phyloP scores from a whole-genome alignment of 2,113 vertebrate genomes.

The Microcebus jonahi region DNA sequence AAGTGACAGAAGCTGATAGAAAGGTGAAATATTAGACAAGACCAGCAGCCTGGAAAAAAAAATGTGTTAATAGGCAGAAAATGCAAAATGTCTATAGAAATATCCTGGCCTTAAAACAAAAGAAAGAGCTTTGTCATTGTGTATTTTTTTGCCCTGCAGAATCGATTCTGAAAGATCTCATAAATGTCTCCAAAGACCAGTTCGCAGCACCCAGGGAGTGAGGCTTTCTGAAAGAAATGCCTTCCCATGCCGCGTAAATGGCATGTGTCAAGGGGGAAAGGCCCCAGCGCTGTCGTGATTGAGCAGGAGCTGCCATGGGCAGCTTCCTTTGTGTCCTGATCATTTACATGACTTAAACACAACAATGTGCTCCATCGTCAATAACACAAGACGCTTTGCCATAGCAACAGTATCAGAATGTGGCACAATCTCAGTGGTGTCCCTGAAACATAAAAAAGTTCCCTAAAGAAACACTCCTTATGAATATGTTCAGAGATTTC shows the following conservation, averaged over 20 bases:
- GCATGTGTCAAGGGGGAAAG: constrained; percentile 63
- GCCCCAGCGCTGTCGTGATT: constrained; percentile 39
- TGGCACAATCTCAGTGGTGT: constrained; percentile 52
- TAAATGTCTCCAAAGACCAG: constrained; percentile 67
- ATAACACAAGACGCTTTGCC: constrained; percentile 76
- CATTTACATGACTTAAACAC: constrained; percentile 82
- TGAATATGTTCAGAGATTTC: constrained; percentile 72
- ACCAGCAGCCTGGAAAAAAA: constrained; percentile 19
- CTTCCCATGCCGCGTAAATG: constrained; percentile 70
- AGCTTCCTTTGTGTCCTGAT: constrained; percentile 72
- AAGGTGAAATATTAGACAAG: constrained; percentile 49
- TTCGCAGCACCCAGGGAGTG: constrained; percentile 56
- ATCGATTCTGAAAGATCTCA: constrained; percentile 63
- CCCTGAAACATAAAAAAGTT: constrained; percentile 58
- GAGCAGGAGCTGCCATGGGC: constrained; percentile 54
- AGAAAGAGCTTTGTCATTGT: constrained; percentile 41
- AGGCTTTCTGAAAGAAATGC: constrained; percentile 35
- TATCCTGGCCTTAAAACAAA: constrained; percentile 1
- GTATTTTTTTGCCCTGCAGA: constrained; percentile 6
- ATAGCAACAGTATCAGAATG: constrained; percentile 82
- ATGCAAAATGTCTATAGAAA: constrained; percentile 38
- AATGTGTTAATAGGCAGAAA: constrained; percentile 52
- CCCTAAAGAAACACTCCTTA: constrained; percentile 70
- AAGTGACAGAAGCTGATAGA: constrained; percentile 43
- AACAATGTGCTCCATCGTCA: constrained; percentile 76